Base-by-base conservation (phyloP, 2,888 invertebrate species). In the Tetragonisca angustula region DNA sequence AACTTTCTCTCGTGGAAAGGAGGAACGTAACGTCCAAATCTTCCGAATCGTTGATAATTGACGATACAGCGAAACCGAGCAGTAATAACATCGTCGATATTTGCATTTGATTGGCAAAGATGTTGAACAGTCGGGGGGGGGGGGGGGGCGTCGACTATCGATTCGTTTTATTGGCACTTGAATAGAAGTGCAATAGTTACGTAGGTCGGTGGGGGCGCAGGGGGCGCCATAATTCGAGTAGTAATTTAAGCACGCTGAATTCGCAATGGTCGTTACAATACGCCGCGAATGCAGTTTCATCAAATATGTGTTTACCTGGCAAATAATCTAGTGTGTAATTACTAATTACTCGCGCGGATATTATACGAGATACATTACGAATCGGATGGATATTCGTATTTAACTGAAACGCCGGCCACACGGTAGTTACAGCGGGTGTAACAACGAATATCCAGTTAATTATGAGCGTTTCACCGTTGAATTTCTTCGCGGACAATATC, bases 271-370 rank as follows among this genome's bases (percentile, higher is more conserved):
- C 84, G 73, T 88, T 88, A 83, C 81, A 85, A 88, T 80, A 81
- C 74, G 76, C 78, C 77, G 62, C 71, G 79, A 85, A 79, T 73
- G 74, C 78, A 78, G 81, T 82, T 85, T 85, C 81, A 85, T 88
- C 87, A 85, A 88, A 83, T 87, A 88, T 88, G 87, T 80, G 76
- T 85, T 87, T 80, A 83, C 62, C 69, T 43, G 79, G 76, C 75
- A 76, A 88, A 83, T 88, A 85, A 85, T 82, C 87, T 81, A 82
- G 85, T 77, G 79, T 85, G 82, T 82, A 84, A 87, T 88, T 84
- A 84, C 78, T 83, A 87, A 88, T 88, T 88, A 85, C 75, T 72
- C 78, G 71, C 71, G 71, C 72, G 67, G 74, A 81, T 82, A 81
- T 82, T 78, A 84, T 82, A 81, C 77, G 59, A 59, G 76, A 72